phyloP scores from a whole-genome alignment of 2,113 vertebrate genomes.

The Mionectes macconnelli region DNA sequence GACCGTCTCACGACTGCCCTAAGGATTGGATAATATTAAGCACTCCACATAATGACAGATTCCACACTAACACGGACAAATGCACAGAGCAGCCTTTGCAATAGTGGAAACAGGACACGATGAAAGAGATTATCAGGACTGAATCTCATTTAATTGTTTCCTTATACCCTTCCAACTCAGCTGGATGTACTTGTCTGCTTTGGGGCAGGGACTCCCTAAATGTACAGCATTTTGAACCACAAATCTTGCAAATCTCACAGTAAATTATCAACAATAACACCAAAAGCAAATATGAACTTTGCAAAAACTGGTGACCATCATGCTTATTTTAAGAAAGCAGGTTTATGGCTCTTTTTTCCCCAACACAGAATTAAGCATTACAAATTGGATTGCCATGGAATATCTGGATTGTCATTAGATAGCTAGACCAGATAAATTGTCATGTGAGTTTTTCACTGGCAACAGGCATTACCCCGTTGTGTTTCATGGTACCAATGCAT shows the following conservation, averaged over 20 bases:
- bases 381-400: not conserved
- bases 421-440: not conserved
- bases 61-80: not conserved
- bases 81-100: not conserved
- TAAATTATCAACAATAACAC: not conserved
- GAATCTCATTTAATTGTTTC: not conserved
- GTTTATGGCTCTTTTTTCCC: not conserved
- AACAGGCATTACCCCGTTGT: not conserved
- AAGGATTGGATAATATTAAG: not conserved
- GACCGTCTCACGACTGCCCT: not conserved
- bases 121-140: not conserved
- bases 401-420: not conserved
- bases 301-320: not conserved
- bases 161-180: not conserved
- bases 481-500: not conserved
- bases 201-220: not conserved
- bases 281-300: not conserved
- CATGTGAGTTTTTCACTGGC: not conserved
- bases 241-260: not conserved
- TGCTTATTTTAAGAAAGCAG: not conserved
- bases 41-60: rapidly evolving
- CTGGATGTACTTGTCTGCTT: not conserved
- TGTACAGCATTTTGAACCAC: not conserved
- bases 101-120: not conserved
- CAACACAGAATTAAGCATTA: not conserved